Conservation (phyloP, 2,888 invertebrate species). For the Ischnura elegans region DNA sequence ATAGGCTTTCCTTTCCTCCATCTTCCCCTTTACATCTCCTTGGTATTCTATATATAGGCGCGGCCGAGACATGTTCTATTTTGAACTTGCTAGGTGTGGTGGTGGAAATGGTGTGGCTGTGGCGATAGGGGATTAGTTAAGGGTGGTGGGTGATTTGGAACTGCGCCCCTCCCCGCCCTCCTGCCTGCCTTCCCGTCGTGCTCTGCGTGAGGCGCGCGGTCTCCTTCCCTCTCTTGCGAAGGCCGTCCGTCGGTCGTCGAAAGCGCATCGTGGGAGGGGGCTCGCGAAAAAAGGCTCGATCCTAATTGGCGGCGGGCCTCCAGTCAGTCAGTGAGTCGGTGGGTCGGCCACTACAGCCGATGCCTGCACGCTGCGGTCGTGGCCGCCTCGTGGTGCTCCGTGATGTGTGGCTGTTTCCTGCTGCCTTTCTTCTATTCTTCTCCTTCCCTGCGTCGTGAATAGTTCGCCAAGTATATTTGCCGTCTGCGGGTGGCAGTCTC, state of each 20-base stretch:
- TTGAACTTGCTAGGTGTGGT: conserved; percentile 67
- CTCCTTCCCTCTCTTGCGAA: not conserved
- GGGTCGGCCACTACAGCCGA: not conserved
- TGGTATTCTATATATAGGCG: conserved; percentile 61
- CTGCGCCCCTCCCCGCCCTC: not conserved
- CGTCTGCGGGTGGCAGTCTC: not conserved
- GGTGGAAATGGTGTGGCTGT: conserved; percentile 63
- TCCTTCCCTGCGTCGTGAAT: not conserved
- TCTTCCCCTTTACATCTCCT: conserved; percentile 27
- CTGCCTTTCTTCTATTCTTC: not conserved
- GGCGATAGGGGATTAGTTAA: conserved; percentile 62
- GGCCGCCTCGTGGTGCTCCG: not conserved
- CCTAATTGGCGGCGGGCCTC: not conserved
- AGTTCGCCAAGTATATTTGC: no score
- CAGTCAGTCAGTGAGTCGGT: no score
- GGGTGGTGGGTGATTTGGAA: conserved; percentile 60
- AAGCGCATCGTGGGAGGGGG: not conserved
- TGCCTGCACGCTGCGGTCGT: not conserved
- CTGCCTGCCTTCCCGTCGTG: not conserved
- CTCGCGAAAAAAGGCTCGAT: not conserved
- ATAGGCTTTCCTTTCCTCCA: not conserved
- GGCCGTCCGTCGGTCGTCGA: not conserved
- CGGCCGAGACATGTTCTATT: conserved; percentile 67
- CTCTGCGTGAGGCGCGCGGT: not conserved
- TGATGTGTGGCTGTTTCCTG: not conserved